Percentiles rank a stretch among this genome's conserved stretches.
These are phyloP conservation scores for Drosophila birchii DNA, from an alignment of 2,888 invertebrate species.

Conservation along the genomic window DNA sequence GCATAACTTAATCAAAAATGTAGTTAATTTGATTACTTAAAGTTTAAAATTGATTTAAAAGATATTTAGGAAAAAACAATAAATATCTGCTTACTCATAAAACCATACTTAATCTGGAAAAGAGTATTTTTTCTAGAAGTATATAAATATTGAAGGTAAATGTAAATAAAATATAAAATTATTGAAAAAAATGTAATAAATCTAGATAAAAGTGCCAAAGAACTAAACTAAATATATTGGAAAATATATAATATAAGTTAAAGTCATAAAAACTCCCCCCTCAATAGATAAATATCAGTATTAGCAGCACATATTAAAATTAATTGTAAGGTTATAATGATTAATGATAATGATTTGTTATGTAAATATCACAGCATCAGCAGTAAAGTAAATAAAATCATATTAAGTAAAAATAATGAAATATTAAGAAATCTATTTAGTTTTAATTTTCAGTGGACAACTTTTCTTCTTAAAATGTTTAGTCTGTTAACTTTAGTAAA, in stretches of 20 bases:
- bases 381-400: background rate
- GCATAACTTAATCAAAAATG: too few relatives aligned
- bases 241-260: background rate
- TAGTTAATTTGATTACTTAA: too few relatives aligned
- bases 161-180: background rate
- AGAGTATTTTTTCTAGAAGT: too few relatives aligned
- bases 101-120: too few relatives aligned
- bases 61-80: background rate
- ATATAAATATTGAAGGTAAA: background rate
- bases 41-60: background rate
- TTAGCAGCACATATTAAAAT: background rate
- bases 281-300: background rate
- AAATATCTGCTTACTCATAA: too few relatives aligned
- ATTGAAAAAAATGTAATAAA: background rate
- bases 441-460: background rate
- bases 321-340: background rate
- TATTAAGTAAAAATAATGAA: background rate
- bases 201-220: background rate
- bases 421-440: background rate
- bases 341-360: background rate
- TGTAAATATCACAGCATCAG: background rate
- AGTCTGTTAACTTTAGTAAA: background rate
- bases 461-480: background rate
- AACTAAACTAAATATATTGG: background rate
- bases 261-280: background rate